phyloP scores from a whole-genome alignment of 2,797 vertebrate species.

The Amniataba percoides region DNA sequence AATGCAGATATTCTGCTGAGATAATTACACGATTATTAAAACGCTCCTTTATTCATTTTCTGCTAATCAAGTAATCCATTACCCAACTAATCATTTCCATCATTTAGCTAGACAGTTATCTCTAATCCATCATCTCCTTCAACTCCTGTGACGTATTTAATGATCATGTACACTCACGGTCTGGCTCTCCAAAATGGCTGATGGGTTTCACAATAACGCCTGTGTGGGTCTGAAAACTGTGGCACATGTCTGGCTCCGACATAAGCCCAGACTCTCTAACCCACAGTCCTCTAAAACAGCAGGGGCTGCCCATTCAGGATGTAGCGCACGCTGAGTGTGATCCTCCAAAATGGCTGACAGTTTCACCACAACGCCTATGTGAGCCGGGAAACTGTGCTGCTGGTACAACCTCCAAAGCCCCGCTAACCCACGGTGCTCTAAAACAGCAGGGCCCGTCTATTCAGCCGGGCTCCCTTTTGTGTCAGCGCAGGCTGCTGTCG shows the following conservation, averaged over 20 bases:
- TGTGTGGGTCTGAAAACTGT: constrained; percentile 33
- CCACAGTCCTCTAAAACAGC: constrained; percentile 77
- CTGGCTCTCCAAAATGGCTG: constrained; percentile 62
- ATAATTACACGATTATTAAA: background rate
- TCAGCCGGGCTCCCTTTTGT: constrained; percentile 76
- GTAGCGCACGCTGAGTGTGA: constrained; percentile 73
- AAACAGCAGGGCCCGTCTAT: constrained; percentile 78
- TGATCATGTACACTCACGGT: background rate
- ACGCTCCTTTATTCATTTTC: background rate
- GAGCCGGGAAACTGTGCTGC: constrained; percentile 67
- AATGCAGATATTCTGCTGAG: background rate
- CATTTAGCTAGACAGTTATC: background rate
- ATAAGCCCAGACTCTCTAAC: constrained; percentile 65
- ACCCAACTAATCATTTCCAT: background rate
- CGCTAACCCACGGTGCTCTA: constrained; percentile 70
- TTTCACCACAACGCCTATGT: constrained; percentile 68
- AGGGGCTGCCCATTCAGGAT: constrained; percentile 75
- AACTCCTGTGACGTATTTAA: background rate
- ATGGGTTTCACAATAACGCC: constrained; percentile 32
- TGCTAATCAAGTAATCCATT: background rate
- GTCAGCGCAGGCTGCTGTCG: constrained; percentile 69
- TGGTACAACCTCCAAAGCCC: constrained; percentile 64
- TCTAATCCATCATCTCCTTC: background rate
- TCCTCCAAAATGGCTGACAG: constrained; percentile 83
- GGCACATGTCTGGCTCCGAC: constrained; percentile 64